Evolutionary conservation across 1,140 invertebrate species (phyloP).

Genomic region (Gyrodactylus salaris): DNA sequence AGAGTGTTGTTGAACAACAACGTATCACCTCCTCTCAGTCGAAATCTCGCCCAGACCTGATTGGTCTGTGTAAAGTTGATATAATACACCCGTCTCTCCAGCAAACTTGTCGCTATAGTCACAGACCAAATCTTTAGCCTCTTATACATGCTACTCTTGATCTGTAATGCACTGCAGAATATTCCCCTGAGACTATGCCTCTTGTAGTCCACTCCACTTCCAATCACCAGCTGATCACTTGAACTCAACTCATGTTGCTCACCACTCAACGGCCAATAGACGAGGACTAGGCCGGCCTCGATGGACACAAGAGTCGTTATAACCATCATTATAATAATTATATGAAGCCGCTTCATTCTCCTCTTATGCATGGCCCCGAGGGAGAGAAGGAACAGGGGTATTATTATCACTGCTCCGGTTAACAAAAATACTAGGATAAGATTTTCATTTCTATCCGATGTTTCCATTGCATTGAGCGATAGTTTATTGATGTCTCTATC

Average conservation of each 20-base stretch:
- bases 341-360: not conserved
- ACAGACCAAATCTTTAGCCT: not conserved
- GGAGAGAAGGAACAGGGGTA: not conserved
- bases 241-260: not conserved
- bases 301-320: not conserved
- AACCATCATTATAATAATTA: not conserved
- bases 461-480: too few species aligned
- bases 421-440: not conserved
- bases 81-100: not conserved
- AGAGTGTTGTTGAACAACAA: not conserved
- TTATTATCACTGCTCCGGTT: not conserved
- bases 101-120: not conserved
- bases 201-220: too few species aligned
- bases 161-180: not conserved
- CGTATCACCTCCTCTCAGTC: not conserved
- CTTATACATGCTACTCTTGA: not conserved
- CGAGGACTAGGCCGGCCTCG: not conserved
- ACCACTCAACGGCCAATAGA: not conserved
- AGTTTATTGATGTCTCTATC: too few species aligned
- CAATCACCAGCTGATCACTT: not conserved
- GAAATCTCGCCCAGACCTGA: not conserved
- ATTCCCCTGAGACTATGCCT: not conserved
- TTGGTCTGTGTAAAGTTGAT: not conserved
- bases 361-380: not conserved
- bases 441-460: not conserved